Base-by-base conservation (phyloP, 1,140 invertebrate species). In the Drosophila sp. region DNA sequence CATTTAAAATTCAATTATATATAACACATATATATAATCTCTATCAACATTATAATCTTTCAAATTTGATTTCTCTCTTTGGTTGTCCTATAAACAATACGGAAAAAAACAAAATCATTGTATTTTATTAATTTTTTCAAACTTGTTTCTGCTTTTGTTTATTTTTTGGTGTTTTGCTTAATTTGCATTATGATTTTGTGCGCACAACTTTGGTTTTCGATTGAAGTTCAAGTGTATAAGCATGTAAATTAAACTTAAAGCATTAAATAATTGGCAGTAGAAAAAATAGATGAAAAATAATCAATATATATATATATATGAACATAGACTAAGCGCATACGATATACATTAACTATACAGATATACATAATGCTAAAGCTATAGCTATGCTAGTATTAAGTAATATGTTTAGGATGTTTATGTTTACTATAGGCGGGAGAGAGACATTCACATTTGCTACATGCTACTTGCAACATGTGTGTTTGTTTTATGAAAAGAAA, bases 1-100 rank as follows among this genome's bases (percentile, higher is more conserved):
- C 80, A 83, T 83, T 83, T 83, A 83, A 79, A 75, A 73, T 72
- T 54, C 53, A 46, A 53, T 62, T 66, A 79, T 61, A 51, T 50
- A 67, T 51, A 29, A 16, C 6, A 51, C 9, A 62, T 71, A 63
- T 63, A 75, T 41, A 63, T 63, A 46, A 72, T 43, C 25, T 53
- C 13, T 54, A 34, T 16, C 18, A 50, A 53, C 13, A 64, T 53
- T 74, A 74, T 75, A 57, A 62, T 43, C 54, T 13, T 48, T 34
- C 21, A 34, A 64, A 43, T 48, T 54, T 61, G 34, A 59, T 51
- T 64, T 73, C 38, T 63, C 9, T 29, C 46, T 78, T 76, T 73
- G 61, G 57, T 72, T 63, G 59, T 61, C 64, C 50, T 38, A 66
- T 61, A 67, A 72, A 80, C 34, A 51, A 54, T 64, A 48, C 50